phyloP scores from a whole-genome alignment of 2,888 invertebrate genomes.

The Papilio gigon region DNA sequence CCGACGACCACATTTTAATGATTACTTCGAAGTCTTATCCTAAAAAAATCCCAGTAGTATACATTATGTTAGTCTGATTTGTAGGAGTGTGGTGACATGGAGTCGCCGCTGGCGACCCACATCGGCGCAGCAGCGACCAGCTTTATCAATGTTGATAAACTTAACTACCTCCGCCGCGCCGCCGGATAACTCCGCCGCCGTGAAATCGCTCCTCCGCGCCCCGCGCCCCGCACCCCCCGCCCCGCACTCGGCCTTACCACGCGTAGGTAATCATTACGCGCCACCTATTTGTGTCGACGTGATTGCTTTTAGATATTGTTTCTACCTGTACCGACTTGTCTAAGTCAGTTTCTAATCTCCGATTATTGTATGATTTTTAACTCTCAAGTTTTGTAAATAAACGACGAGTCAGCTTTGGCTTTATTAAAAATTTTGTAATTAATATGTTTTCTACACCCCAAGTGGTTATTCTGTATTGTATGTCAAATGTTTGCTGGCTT shows the following conservation, averaged over 20 bases:
- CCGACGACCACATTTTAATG: too few relatives aligned
- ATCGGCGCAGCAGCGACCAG: conserved; percentile 50
- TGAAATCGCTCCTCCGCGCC: conserved; percentile 63
- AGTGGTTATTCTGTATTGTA: neutral
- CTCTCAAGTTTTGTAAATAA: neutral
- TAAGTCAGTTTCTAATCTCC: neutral
- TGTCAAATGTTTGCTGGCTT: neutral
- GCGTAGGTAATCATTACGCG: conserved; percentile 49
- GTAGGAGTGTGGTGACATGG: conserved; percentile 36
- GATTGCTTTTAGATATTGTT: conserved; percentile 33
- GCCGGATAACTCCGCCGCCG: conserved; percentile 61
- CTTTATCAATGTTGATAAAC: conserved; percentile 64
- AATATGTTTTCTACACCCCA: neutral
- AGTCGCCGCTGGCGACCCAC: conserved; percentile 58
- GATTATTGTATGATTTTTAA: neutral
- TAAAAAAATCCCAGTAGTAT: too few relatives aligned
- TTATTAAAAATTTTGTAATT: neutral
- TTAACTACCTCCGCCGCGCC: conserved; percentile 52
- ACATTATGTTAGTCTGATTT: conserved; percentile 35
- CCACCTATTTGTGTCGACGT: conserved; percentile 37
- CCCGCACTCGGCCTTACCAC: conserved; percentile 63
- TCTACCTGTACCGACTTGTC: conserved; percentile 5
- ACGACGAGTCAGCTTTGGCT: neutral
- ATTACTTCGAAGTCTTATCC: too few relatives aligned
- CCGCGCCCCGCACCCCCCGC: conserved; percentile 52